phyloP scores from a whole-genome alignment of 30 jellyfish, hydroid and myxozoan species.

The Catostylus mosaicus region DNA sequence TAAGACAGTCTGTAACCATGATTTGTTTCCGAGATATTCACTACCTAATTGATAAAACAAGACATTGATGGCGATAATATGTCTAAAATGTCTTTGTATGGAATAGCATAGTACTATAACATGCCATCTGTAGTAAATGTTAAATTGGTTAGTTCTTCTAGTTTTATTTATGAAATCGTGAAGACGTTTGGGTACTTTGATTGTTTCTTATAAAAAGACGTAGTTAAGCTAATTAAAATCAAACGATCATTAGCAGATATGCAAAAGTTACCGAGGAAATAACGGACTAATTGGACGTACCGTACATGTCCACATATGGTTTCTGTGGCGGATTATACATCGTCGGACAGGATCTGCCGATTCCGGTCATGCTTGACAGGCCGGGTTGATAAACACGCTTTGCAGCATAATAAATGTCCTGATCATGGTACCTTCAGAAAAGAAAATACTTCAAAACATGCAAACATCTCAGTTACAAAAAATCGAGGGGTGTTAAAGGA shows the following conservation, averaged over 20 bases:
- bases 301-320: conserved; percentile 60
- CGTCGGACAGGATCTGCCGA: conserved; percentile 55
- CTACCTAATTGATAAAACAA: too few relatives aligned
- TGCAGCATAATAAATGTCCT: conserved; percentile 71
- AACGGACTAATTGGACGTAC: conserved; percentile 25
- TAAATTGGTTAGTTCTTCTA: too few relatives aligned
- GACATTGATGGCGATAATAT: too few relatives aligned
- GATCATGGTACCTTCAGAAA: conserved; percentile 81
- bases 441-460: neutral
- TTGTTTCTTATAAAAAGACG: too few relatives aligned
- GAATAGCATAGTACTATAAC: too few relatives aligned
- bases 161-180: too few relatives aligned
- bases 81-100: too few relatives aligned
- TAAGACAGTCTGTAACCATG: too few relatives aligned
- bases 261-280: neutral
- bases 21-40: too few relatives aligned
- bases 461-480: neutral
- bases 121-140: too few relatives aligned
- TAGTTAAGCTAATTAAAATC: too few relatives aligned
- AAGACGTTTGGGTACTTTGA: too few relatives aligned
- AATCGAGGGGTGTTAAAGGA: neutral
- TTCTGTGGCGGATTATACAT: conserved; percentile 75
- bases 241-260: neutral
- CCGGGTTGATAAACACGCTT: conserved; percentile 78
- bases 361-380: conserved; percentile 59